Evolutionary conservation across 1,140 invertebrate genomes (phyloP), one percentile per base, ranked within the genome.

Genomic region (Eriocheir sinensis): DNA sequence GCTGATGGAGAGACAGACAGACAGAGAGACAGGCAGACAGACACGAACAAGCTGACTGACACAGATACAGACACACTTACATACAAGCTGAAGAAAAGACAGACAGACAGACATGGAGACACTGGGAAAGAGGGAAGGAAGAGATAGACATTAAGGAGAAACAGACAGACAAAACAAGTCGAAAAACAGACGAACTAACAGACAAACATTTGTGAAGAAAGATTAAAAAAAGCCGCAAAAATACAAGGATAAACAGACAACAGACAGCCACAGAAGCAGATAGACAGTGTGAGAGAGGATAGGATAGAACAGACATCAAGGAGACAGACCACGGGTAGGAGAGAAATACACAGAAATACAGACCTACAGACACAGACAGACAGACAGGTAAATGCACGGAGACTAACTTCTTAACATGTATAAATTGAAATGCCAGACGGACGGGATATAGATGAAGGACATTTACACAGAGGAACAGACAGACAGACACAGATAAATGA

Each of bases 371-470:
- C 36, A 89, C 36, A 89, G 15, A 3, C 36, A 89, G 21, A 89
- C 6, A 6, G 1, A 89, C 6, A 89, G 21, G 6, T 41, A 40
- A 40, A 89, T 2, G 44, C 38, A 6, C 40, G 44, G 38, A 89
- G 38, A 89, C 48, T 41, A 41, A 89, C 48, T 41, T 89, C 40
- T 89, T 41, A 41, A 89, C 48, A 89, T 89, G 48, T 89, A 89
- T 41, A 89, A 41, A 89, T 41, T n/a, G n/a, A n/a, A n/a, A n/a
- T n/a, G n/a, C n/a, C n/a, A n/a, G n/a, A n/a, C n/a, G n/a, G n/a
- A n/a, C n/a, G n/a, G n/a, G n/a, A n/a, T n/a, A n/a, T n/a, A n/a
- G n/a, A n/a, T n/a, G n/a, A n/a, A n/a, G n/a, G n/a, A n/a, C n/a
- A n/a, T n/a, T n/a, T n/a, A n/a, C n/a, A n/a, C n/a, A n/a, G n/a